These are phyloP conservation scores for Tiaroga cobitis DNA, from an alignment of 2,797 vertebrate species.

Conservation along the genomic window DNA sequence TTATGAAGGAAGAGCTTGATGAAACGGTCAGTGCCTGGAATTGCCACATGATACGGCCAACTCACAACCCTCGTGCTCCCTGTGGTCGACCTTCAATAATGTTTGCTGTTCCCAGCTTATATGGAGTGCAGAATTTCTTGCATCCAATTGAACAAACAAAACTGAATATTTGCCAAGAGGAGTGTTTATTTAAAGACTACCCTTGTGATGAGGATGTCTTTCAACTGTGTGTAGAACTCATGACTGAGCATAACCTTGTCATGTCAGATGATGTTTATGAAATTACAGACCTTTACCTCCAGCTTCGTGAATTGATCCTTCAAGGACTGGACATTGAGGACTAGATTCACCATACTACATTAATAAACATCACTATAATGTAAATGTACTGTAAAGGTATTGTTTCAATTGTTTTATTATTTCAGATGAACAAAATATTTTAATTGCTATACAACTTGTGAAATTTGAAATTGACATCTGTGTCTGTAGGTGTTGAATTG, in stretches of 20 bases:
- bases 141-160: slow-evolving; percentile 29
- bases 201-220: slow-evolving; percentile 58
- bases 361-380: slow-evolving; percentile 5
- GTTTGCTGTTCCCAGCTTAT: slow-evolving; percentile 46
- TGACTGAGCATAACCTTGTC: slow-evolving; percentile 51
- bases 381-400: neutral
- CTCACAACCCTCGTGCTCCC: slow-evolving; percentile 45
- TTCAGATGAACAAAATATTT: neutral
- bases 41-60: slow-evolving; percentile 46
- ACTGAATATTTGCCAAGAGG: slow-evolving; percentile 37
- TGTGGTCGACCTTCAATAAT: slow-evolving; percentile 51
- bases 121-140: slow-evolving; percentile 39
- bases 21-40: slow-evolving; percentile 46
- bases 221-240: slow-evolving; percentile 51
- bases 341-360: neutral
- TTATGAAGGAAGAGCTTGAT: slow-evolving; percentile 44
- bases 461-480: neutral
- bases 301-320: slow-evolving; percentile 45
- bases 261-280: neutral
- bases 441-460: neutral
- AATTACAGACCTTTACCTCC: slow-evolving; percentile 46
- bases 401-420: neutral
- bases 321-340: neutral
- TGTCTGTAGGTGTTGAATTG: slow-evolving; percentile 1
- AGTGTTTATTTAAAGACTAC: slow-evolving; percentile 51